These are phyloP conservation scores for Microchirus variegatus DNA, from an alignment of 2,797 vertebrate species.

Conservation along the genomic window DNA sequence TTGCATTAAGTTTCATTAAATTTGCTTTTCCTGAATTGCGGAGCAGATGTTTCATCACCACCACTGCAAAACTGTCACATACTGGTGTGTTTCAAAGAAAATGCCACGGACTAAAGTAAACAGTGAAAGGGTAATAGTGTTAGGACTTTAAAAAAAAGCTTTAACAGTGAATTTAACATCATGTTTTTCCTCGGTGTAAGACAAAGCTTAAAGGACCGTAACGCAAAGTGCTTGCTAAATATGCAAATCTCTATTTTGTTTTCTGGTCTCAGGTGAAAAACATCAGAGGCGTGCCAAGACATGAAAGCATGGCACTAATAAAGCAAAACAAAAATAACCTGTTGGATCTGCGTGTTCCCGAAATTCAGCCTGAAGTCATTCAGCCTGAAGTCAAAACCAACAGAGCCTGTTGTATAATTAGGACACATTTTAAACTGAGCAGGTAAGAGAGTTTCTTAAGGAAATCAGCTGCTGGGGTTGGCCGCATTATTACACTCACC, in stretches of 20 bases:
- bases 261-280: slow-evolving; percentile 52
- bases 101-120: too few relatives aligned
- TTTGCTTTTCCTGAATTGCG: too few relatives aligned
- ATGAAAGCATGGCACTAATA: slow-evolving; percentile 30
- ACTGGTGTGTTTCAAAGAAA: too few relatives aligned
- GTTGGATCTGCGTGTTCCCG: slow-evolving; percentile 58
- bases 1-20: too few relatives aligned
- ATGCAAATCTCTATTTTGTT: slow-evolving; percentile 32
- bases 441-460: slow-evolving; percentile 15
- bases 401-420: slow-evolving; percentile 32
- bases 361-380: slow-evolving; percentile 37
- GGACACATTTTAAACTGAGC: slow-evolving; percentile 29
- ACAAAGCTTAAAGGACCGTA: slow-evolving; percentile 9
- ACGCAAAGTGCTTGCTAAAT: slow-evolving; percentile 56
- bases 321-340: slow-evolving; percentile 67
- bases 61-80: too few relatives aligned
- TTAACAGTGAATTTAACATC: too few relatives aligned
- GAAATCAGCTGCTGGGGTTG: slow-evolving; percentile 13
- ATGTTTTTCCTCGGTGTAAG: too few relatives aligned
- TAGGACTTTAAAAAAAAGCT: too few relatives aligned
- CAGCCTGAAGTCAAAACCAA: slow-evolving; percentile 44
- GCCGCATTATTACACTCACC: background rate
- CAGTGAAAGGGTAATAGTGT: too few relatives aligned
- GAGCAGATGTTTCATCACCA: too few relatives aligned
- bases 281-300: slow-evolving; percentile 53